phyloP scores from a whole-genome alignment of 2,888 invertebrate genomes.

The Crepidodera aurea region DNA sequence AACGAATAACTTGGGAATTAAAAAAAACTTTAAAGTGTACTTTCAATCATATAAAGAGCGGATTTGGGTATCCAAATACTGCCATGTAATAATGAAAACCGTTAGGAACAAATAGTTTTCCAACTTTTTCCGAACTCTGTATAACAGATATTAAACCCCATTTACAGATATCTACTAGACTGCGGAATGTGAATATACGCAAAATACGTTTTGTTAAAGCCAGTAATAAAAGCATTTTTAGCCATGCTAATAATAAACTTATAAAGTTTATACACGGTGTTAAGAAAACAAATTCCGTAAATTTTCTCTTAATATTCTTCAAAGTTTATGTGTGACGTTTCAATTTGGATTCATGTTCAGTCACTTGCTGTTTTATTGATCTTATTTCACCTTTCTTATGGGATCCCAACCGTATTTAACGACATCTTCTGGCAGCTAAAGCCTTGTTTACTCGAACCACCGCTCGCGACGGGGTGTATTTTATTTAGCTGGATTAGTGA shows the following conservation, averaged over 20 bases:
- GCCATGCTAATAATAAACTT: not conserved
- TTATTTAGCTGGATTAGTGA: constrained; percentile 50
- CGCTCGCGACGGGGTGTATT: constrained; percentile 51
- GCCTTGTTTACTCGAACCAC: constrained; percentile 51
- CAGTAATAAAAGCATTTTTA: constrained; percentile 2
- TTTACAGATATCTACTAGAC: not conserved
- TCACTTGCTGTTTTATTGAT: constrained; percentile 61
- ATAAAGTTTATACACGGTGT: constrained; percentile 7
- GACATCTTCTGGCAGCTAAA: constrained; percentile 52
- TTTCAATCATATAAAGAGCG: too few species aligned
- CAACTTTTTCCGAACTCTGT: too few species aligned
- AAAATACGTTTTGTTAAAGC: not conserved
- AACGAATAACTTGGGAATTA: too few species aligned
- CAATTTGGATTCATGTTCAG: constrained; percentile 59
- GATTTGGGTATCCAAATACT: too few species aligned
- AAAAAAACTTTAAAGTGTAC: too few species aligned
- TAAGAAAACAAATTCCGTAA: constrained; percentile 39
- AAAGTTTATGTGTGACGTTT: constrained; percentile 56
- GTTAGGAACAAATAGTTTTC: too few species aligned
- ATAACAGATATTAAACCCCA: too few species aligned
- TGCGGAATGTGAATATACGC: not conserved
- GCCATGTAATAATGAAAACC: too few species aligned
- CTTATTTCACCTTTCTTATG: constrained; percentile 60
- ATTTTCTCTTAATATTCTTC: constrained; percentile 41
- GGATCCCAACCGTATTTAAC: constrained; percentile 53